Base-by-base conservation (phyloP, 2,888 invertebrate species). In the Macrosiphum euphorbiae region DNA sequence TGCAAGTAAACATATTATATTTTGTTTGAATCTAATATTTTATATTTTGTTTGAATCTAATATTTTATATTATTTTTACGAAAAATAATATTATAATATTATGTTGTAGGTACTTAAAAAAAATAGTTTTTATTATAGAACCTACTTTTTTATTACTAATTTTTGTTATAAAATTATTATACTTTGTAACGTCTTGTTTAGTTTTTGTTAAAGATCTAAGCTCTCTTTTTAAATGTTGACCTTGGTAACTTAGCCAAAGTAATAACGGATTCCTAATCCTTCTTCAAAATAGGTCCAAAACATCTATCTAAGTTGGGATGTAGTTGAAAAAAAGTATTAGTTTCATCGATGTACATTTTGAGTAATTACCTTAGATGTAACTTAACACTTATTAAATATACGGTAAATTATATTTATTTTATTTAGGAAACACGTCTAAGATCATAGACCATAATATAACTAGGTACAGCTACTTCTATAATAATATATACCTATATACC, bases 351-450 rank as follows among this genome's bases (percentile, higher is more conserved):
- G n/a, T 13, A 67, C 3, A n/a, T n/a, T 67, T 67, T 67, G n/a
- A n/a, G 55, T 61, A 58, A 58, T 41, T 16, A 35, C 41, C 58
- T 58, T 58, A 58, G 28, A 44, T 89, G 44, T 41, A 85, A 85
- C 58, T 8, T 24, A 89, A 13, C 1, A 44, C 41, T 89, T 58
- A 89, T 58, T 89, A 58, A 7, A 5, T 24, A 61, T 41, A 58
- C 28, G 16, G 28, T 58, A 61, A 47, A 47, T 89, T 44, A 47
- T n/a, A n/a, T 61, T 89, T n/a, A n/a, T 89, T 61, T 89, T 89
- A 61, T 47, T 58, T 58, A 58, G 8, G 26, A 58, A 58, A 58
- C 24, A 0, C 7, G 26, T 58, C 26, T 58, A 58, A 58, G 26
- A 58, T 58, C 26, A 55, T 20, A 55, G 55, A 55, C 16, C 16